A percentile compares a stretch with the other conserved stretches of the same genome.
Evolutionary conservation across 2,888 invertebrate species (phyloP).

Genomic region (Drosophila mulleri): DNA sequence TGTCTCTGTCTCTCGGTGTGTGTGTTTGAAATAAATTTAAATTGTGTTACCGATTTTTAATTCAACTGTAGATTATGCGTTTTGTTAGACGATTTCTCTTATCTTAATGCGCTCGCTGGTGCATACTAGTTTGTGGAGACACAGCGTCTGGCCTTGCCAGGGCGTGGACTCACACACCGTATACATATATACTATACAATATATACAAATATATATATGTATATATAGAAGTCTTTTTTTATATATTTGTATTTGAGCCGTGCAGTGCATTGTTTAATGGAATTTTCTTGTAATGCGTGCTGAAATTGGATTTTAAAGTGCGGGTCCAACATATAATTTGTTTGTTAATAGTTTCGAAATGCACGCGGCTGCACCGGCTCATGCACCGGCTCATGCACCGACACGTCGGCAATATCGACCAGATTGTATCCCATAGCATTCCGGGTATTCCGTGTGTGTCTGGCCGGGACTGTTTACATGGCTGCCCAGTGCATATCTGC

Average conservation of each 20-base stretch:
- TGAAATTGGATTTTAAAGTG: constrained; percentile 81
- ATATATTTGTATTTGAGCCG: constrained; percentile 17
- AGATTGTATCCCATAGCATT: constrained; percentile 32
- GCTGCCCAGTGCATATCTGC: constrained; percentile 53
- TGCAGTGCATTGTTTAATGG: constrained; percentile 74
- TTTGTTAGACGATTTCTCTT: constrained; percentile 83
- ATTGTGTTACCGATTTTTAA: constrained; percentile 81
- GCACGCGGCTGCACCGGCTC: constrained; percentile 60
- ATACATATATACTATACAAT: not conserved
- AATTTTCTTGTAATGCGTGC: constrained; percentile 80
- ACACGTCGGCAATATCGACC: constrained; percentile 24
- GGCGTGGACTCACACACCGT: not conserved
- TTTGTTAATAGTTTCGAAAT: constrained; percentile 79
- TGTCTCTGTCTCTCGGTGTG: not conserved
- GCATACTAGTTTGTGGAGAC: constrained; percentile 59
- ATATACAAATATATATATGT: constrained; percentile 5
- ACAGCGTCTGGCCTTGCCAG: constrained; percentile 59
- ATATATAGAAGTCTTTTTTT: not conserved
- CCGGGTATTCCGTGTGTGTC: constrained; percentile 30
- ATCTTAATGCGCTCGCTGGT: constrained; percentile 76
- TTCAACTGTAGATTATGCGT: constrained; percentile 81
- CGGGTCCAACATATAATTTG: constrained; percentile 81
- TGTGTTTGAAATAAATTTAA: constrained; percentile 71
- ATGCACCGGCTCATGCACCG: constrained; percentile 18
- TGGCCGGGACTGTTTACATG: constrained; percentile 58